Evolutionary conservation across 2,113 vertebrate species (phyloP).

Genomic region (Callopanchax toddi): DNA sequence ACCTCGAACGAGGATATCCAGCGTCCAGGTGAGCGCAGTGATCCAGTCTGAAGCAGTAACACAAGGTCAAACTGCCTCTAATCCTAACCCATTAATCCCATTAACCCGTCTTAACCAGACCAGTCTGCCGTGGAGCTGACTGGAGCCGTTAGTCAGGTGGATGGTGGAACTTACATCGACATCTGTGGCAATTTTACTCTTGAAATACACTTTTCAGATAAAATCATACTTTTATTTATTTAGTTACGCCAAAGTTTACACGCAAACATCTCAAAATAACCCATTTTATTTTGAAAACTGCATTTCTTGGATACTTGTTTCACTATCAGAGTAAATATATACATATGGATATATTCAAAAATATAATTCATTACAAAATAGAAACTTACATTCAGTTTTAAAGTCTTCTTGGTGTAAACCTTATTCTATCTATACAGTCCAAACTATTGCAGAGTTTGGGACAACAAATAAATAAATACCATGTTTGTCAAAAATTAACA

Average conservation of each 20-base stretch:
- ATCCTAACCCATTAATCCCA: slow-evolving; percentile 80
- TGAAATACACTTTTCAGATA: too few species aligned
- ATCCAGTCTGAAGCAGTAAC: neutral
- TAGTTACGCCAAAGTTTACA: too few species aligned
- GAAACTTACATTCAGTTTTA: too few species aligned
- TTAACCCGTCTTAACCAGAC: slow-evolving; percentile 69
- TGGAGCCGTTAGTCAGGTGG: slow-evolving; percentile 34
- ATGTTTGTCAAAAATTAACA: too few species aligned
- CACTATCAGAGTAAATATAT: too few species aligned
- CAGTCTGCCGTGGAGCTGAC: slow-evolving; percentile 47
- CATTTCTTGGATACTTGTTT: too few species aligned
- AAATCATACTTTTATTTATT: too few species aligned
- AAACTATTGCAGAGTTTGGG: slow-evolving; percentile 21
- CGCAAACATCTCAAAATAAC: too few species aligned
- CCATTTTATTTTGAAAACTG: slow-evolving; percentile 40
- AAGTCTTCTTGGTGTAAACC: neutral
- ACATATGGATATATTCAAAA: slow-evolving; percentile 36
- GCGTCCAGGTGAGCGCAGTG: too few species aligned
- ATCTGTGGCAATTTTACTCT: slow-evolving; percentile 17
- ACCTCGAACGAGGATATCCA: too few species aligned
- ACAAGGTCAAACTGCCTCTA: slow-evolving; percentile 74
- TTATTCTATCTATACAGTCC: slow-evolving; percentile 8
- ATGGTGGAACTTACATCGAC: neutral
- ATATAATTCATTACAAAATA: slow-evolving; percentile 43
- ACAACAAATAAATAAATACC: slow-evolving; percentile 34